These are phyloP conservation scores for Spea hammondii DNA, from an alignment of 2,797 vertebrate genomes.

Conservation along the genomic window DNA sequence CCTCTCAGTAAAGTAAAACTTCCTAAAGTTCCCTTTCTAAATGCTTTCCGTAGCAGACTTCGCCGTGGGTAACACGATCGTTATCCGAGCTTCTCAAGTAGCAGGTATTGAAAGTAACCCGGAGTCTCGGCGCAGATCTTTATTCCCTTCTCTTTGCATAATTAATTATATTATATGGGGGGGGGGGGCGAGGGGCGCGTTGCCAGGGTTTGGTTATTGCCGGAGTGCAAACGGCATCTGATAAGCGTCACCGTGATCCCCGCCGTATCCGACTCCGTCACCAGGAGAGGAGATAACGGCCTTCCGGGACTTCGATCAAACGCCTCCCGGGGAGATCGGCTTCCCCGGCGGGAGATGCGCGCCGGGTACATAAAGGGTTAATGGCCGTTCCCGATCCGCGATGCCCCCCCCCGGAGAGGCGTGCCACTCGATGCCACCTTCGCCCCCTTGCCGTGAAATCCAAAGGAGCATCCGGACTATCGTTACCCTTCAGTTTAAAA, in stretches of 20 bases:
- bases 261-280: slow-evolving; percentile 14
- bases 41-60: slow-evolving; percentile 14
- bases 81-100: slow-evolving; percentile 12
- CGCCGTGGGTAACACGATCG: slow-evolving; percentile 26
- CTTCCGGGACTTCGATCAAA: slow-evolving; percentile 20
- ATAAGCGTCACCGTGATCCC: not conserved
- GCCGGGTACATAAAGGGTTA: slow-evolving; percentile 43
- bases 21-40: slow-evolving; percentile 16
- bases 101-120: slow-evolving; percentile 19
- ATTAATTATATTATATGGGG: slow-evolving; percentile 1
- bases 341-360: slow-evolving; percentile 3
- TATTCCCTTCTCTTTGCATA: slow-evolving; percentile 19
- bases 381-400: not conserved
- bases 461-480: no score
- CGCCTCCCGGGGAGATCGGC: not conserved
- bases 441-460: no score
- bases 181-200: not conserved
- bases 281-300: slow-evolving; percentile 5
- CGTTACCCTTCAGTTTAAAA: no score
- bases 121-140: not conserved
- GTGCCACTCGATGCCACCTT: no score
- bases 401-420: no score
- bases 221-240: slow-evolving; percentile 3
- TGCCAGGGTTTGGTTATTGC: slow-evolving; percentile 4
- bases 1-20: not conserved